These are phyloP conservation scores for Coboldia fuscipes DNA, from an alignment of 1,140 invertebrate species.

Conservation along the genomic window DNA sequence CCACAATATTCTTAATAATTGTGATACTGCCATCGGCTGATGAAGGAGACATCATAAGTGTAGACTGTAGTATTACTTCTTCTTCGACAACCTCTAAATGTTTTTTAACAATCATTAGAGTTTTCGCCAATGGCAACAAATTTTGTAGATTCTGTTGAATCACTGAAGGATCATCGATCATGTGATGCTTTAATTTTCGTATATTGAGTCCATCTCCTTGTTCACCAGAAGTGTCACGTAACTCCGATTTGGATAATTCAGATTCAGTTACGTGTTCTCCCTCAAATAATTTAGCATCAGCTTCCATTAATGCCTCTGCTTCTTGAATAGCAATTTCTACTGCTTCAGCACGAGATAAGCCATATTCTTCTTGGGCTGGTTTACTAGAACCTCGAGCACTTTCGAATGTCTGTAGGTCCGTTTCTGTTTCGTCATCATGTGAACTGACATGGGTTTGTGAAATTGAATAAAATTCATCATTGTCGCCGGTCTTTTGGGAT, in stretches of 20 bases:
- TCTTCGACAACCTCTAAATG: constrained; percentile 31
- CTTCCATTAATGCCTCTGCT: constrained; percentile 14
- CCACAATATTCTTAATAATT: constrained; percentile 33
- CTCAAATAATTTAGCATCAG: constrained; percentile 5
- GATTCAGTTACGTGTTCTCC: constrained; percentile 5
- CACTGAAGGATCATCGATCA: constrained; percentile 10
- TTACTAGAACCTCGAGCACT: constrained; percentile 32
- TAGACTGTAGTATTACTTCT: constrained; percentile 33
- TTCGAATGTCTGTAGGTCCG: constrained; percentile 32
- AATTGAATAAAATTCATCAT: too few species aligned
- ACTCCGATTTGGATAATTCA: neutral
- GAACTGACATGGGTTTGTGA: too few species aligned
- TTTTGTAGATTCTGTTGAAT: constrained; percentile 14
- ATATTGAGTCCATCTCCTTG: constrained; percentile 27
- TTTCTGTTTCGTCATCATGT: constrained; percentile 28
- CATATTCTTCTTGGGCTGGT: neutral
- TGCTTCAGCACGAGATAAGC: neutral
- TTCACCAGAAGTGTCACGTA: constrained; percentile 26
- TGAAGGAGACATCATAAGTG: constrained; percentile 34
- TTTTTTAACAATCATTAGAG: constrained; percentile 12
- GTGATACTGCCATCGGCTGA: constrained; percentile 37
- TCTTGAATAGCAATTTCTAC: constrained; percentile 5
- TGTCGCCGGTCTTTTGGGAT: too few species aligned
- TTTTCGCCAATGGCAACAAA: constrained; percentile 14
- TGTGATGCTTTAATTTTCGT: constrained; percentile 8